Conservation (phyloP, 2,113 vertebrate species). For the Todiramphus chloris region DNA sequence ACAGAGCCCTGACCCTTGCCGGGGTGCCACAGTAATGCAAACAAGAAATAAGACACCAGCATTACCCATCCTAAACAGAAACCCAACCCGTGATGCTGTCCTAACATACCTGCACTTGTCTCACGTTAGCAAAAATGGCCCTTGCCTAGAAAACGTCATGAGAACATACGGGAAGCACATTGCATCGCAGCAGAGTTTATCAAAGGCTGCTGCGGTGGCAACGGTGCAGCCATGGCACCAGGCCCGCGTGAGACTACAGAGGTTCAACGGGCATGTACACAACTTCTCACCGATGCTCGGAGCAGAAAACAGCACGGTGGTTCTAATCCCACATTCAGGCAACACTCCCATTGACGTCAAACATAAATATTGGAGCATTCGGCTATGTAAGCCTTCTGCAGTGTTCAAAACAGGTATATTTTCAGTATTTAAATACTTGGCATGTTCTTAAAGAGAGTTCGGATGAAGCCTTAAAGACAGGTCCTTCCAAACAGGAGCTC, state of each 20-base stretch:
- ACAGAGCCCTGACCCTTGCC: accelerated
- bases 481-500: background rate
- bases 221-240: accelerated
- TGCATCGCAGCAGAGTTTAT: background rate
- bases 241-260: accelerated
- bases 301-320: background rate
- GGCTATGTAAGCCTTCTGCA: slow-evolving; percentile 30
- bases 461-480: background rate
- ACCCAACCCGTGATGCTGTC: accelerated
- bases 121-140: background rate
- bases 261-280: accelerated
- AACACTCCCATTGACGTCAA: slow-evolving; percentile 3
- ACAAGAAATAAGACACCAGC: background rate
- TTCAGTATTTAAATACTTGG: slow-evolving; percentile 5
- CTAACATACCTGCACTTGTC: background rate
- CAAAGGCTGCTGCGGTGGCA: background rate
- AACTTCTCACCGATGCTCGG: background rate
- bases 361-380: slow-evolving; percentile 23
- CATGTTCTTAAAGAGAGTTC: background rate
- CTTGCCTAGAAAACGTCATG: no score
- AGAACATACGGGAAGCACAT: accelerated
- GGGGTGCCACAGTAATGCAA: background rate
- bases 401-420: slow-evolving; percentile 1
- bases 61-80: accelerated
- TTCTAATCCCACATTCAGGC: slow-evolving; percentile 21